These are phyloP conservation scores for Phoxinus dragarum DNA, from an alignment of 2,797 vertebrate species.

Conservation along the genomic window DNA sequence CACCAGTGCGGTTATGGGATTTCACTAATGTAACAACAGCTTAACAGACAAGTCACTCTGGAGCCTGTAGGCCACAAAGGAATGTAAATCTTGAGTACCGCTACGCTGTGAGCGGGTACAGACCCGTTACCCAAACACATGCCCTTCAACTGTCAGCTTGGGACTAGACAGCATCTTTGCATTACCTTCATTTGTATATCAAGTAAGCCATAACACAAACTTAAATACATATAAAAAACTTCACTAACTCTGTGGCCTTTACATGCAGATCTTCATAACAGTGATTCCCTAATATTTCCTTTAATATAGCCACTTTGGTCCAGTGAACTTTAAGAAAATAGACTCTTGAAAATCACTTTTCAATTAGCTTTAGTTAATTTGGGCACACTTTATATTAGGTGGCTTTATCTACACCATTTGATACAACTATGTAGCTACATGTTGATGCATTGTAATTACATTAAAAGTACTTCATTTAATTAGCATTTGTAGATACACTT, in stretches of 20 bases:
- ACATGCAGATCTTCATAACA: not conserved
- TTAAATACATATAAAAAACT: not conserved
- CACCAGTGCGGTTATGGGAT: not conserved
- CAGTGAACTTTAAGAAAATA: not conserved
- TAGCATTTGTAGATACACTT: not conserved
- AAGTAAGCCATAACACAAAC: not conserved
- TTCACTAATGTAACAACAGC: slow-evolving; percentile 23
- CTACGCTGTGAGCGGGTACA: not conserved
- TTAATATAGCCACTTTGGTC: not conserved
- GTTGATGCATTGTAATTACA: not conserved
- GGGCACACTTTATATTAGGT: not conserved
- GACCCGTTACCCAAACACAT: slow-evolving; percentile 19
- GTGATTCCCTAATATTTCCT: not conserved
- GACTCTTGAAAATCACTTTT: not conserved
- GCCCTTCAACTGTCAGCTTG: not conserved
- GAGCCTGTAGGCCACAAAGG: slow-evolving; percentile 23
- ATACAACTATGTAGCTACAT: not conserved
- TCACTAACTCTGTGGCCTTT: not conserved
- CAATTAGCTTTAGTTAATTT: not conserved
- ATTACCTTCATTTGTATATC: slow-evolving; percentile 4
- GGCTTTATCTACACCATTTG: not conserved
- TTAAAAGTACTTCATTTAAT: not conserved
- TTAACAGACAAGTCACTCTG: slow-evolving; percentile 31
- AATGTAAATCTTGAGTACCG: slow-evolving; percentile 12
- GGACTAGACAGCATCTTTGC: not conserved